phyloP scores from a whole-genome alignment of 2,113 vertebrate genomes.

The Blennius ocellaris region DNA sequence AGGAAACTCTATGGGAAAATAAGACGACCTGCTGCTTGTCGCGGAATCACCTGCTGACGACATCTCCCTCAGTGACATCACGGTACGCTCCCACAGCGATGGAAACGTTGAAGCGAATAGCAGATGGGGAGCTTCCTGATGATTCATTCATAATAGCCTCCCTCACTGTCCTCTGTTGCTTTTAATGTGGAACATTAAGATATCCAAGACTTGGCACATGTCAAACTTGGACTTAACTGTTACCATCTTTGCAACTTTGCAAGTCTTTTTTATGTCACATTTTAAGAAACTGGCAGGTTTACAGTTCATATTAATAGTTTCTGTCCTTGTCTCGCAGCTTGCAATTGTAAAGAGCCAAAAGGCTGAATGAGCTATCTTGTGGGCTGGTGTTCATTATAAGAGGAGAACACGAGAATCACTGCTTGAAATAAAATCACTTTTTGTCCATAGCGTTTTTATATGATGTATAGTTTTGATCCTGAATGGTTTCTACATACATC shows the following conservation, averaged over 20 bases:
- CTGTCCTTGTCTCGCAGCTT: slow-evolving; percentile 22
- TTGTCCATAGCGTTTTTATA: background rate
- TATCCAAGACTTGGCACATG: slow-evolving; percentile 1
- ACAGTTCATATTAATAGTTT: slow-evolving; percentile 10
- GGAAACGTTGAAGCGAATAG: slow-evolving; percentile 5
- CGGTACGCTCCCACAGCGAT: background rate
- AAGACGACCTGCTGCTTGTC: slow-evolving; percentile 10
- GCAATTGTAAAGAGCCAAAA: slow-evolving; percentile 21
- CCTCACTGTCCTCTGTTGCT: slow-evolving; percentile 1
- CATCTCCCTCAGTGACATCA: slow-evolving; percentile 51
- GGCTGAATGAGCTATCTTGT: slow-evolving; percentile 14
- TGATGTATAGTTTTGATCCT: background rate
- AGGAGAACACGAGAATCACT: background rate
- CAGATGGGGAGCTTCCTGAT: slow-evolving; percentile 48
- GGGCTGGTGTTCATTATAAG: background rate
- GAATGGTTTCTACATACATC: background rate
- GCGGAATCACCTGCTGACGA: slow-evolving; percentile 61
- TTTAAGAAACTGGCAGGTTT: slow-evolving; percentile 22
- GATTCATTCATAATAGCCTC: slow-evolving; percentile 53
- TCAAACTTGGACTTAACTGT: background rate
- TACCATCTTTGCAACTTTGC: slow-evolving; percentile 16
- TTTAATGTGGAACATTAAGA: background rate
- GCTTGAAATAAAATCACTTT: too few relatives aligned
- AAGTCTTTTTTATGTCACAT: background rate
- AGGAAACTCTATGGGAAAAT: slow-evolving; percentile 32